phyloP scores from a whole-genome alignment of 1,140 invertebrate genomes.

The Littorina saxatilis region DNA sequence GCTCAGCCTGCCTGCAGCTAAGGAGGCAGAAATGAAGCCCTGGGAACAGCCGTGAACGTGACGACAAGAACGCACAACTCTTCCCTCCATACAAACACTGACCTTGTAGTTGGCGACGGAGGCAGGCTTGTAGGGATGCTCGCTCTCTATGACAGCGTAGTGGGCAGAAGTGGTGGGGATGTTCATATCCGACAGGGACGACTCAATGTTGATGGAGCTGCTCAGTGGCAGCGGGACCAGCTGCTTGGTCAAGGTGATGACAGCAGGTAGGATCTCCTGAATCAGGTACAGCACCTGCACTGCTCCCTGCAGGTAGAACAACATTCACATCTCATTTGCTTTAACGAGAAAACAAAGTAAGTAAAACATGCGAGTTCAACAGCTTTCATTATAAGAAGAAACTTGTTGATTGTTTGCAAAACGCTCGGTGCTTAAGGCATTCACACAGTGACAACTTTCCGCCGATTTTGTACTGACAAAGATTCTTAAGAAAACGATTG shows the following conservation, averaged over 20 bases:
- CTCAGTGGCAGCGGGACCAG: conserved; percentile 51
- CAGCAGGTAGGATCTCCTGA: conserved; percentile 89
- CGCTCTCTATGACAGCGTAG: conserved; percentile 95
- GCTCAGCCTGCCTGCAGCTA: too few species aligned
- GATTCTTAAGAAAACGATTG: too few species aligned
- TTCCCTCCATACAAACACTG: too few species aligned
- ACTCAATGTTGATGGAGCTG: conserved; percentile 28
- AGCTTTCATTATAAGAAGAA: too few species aligned
- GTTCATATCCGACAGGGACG: conserved; percentile 40
- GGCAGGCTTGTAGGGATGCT: conserved; percentile 96
- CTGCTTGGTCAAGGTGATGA: conserved; percentile 87
- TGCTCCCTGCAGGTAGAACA: conserved; percentile 81
- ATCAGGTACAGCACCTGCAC: conserved; percentile 93
- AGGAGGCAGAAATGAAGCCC: too few species aligned
- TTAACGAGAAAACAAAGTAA: neutral
- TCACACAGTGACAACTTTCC: too few species aligned
- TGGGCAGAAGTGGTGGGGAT: conserved; percentile 81
- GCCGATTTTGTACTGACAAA: too few species aligned
- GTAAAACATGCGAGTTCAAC: too few species aligned
- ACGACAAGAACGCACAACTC: too few species aligned
- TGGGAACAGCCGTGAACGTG: too few species aligned
- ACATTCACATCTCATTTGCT: neutral
- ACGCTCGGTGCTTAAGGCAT: too few species aligned
- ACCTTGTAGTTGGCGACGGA: conserved; percentile 90
- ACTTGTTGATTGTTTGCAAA: too few species aligned